Percentiles rank a stretch among this genome's conserved stretches.
phyloP scores from a whole-genome alignment of 2,888 invertebrate genomes.

The Drosophila pseudotalamancana region DNA sequence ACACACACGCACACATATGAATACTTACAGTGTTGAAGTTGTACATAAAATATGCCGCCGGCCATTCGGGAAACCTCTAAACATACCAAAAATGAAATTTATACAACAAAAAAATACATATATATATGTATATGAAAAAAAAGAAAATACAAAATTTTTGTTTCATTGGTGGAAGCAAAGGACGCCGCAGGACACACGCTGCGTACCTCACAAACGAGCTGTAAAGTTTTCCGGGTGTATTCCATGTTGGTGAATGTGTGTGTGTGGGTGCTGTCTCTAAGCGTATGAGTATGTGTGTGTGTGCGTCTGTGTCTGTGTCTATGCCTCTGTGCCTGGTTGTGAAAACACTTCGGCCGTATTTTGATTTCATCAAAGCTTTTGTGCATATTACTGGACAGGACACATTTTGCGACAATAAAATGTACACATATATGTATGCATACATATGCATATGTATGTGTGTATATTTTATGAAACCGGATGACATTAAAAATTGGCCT shows the following conservation, averaged over 20 bases:
- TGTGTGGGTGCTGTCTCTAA: background rate
- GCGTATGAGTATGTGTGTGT: slow-evolving; percentile 11
- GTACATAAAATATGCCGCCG: slow-evolving; percentile 74
- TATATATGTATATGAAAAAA: slow-evolving; percentile 36
- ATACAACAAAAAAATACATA: slow-evolving; percentile 61
- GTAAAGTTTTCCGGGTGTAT: slow-evolving; percentile 62
- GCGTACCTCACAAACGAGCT: slow-evolving; percentile 80
- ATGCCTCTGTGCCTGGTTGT: slow-evolving; percentile 40
- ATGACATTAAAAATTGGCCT: slow-evolving; percentile 51
- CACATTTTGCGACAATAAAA: slow-evolving; percentile 65
- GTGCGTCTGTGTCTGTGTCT: slow-evolving; percentile 3
- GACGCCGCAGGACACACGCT: slow-evolving; percentile 66
- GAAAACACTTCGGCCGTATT: slow-evolving; percentile 74
- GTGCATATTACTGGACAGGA: slow-evolving; percentile 66
- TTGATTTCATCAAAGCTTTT: slow-evolving; percentile 78
- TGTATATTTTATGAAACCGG: slow-evolving; percentile 25
- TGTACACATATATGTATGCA: background rate
- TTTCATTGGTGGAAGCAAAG: slow-evolving; percentile 63
- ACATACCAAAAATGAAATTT: slow-evolving; percentile 80
- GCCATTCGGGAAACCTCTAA: slow-evolving; percentile 72
- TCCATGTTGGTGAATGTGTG: slow-evolving; percentile 13
- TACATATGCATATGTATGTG: background rate
- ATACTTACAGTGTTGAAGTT: slow-evolving; percentile 77
- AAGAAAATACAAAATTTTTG: slow-evolving; percentile 45
- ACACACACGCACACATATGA: slow-evolving; percentile 30